Evolutionary conservation across 1,140 invertebrate species (phyloP).

Genomic region (Caenorhabditis inopinata): DNA sequence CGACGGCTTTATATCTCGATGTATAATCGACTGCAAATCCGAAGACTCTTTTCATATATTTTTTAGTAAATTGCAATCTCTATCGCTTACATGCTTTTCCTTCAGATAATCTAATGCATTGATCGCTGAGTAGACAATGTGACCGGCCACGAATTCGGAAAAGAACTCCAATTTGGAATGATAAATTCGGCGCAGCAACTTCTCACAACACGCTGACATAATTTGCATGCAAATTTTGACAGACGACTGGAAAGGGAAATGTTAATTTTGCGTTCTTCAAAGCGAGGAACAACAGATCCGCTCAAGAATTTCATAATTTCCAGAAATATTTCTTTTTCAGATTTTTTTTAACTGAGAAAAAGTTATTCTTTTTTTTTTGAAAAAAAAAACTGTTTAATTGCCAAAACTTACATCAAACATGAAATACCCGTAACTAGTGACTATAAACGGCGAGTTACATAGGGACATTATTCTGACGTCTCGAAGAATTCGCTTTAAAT

Average conservation of each 20-base stretch:
- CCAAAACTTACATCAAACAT: conserved; percentile 76
- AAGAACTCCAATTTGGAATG: conserved; percentile 75
- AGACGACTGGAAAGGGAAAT: not conserved
- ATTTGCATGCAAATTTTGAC: conserved; percentile 78
- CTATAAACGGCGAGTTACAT: conserved; percentile 92
- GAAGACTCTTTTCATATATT: not conserved
- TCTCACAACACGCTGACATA: conserved; percentile 96
- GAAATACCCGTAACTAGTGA: conserved; percentile 92
- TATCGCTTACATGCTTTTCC: conserved; percentile 72
- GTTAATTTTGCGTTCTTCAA: not conserved
- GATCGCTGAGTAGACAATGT: conserved; percentile 93
- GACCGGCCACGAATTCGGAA: conserved; percentile 89
- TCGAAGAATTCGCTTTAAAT: conserved; percentile 96
- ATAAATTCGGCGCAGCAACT: conserved; percentile 79
- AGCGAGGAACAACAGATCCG: not conserved
- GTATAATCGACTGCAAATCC: conserved; percentile 80
- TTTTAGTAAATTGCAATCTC: not conserved
- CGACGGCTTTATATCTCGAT: conserved; percentile 96
- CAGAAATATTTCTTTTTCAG: too few species aligned
- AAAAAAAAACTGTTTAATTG: not conserved
- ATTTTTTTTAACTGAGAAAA: too few species aligned
- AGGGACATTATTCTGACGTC: conserved; percentile 94
- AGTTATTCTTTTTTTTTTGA: too few species aligned
- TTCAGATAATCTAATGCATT: conserved; percentile 94
- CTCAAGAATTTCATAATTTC: too few species aligned